phyloP scores from a whole-genome alignment of 2,113 vertebrate species.

The Larimichthys polyactis region DNA sequence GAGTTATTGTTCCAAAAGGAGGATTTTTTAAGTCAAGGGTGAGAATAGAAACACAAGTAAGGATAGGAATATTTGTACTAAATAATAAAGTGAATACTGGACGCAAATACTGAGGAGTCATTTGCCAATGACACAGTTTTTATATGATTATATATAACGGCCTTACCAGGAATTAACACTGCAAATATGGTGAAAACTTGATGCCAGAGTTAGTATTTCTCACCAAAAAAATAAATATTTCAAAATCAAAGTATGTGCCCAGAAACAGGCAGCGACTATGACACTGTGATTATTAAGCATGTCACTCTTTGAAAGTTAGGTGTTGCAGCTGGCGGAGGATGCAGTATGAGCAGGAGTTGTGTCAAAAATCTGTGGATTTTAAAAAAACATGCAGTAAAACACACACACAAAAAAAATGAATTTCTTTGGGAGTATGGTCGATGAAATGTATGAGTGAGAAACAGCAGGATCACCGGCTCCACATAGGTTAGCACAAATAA shows the following conservation, averaged over 20 bases:
- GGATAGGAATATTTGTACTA: constrained; percentile 41
- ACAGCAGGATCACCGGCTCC: constrained; percentile 43
- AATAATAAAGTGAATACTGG: constrained; percentile 52
- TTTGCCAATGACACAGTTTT: constrained; percentile 78
- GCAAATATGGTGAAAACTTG: constrained; percentile 24
- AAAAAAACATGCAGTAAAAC: constrained; percentile 64
- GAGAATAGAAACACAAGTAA: constrained; percentile 63
- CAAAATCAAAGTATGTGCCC: background rate
- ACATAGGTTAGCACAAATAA: constrained; percentile 33
- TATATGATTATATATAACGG: constrained; percentile 21
- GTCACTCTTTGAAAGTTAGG: constrained; percentile 40
- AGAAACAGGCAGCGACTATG: constrained; percentile 25
- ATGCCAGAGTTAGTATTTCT: constrained; percentile 26
- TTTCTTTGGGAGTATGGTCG: constrained; percentile 41
- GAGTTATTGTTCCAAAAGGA: constrained; percentile 32
- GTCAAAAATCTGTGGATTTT: constrained; percentile 25
- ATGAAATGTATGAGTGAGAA: constrained; percentile 62
- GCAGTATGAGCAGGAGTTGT: constrained; percentile 51
- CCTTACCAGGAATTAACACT: constrained; percentile 27
- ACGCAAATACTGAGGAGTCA: constrained; percentile 67
- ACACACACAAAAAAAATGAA: constrained; percentile 6
- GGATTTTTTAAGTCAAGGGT: constrained; percentile 78
- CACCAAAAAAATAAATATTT: constrained; percentile 6
- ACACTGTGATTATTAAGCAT: constrained; percentile 10
- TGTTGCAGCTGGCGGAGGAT: constrained; percentile 44